These are phyloP conservation scores for Capromys pilorides DNA, from an alignment of 2,797 vertebrate genomes.

Conservation along the genomic window DNA sequence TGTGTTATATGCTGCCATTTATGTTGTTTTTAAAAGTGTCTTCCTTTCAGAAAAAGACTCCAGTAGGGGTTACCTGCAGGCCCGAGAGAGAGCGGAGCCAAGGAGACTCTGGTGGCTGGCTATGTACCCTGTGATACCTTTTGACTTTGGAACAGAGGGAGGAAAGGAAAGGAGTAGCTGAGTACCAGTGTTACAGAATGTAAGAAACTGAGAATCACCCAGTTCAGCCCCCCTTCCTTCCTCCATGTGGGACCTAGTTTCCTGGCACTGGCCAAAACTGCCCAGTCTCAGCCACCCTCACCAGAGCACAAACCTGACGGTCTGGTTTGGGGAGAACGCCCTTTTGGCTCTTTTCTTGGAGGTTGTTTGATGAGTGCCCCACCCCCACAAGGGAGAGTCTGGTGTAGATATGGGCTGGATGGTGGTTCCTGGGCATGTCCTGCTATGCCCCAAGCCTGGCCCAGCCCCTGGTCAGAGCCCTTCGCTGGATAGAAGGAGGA, in stretches of 20 bases:
- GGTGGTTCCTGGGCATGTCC: neutral
- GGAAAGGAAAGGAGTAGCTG: neutral
- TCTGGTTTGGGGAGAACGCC: slow-evolving; percentile 64
- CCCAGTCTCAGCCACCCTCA: neutral
- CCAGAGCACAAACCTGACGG: slow-evolving; percentile 61
- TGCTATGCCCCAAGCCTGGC: neutral
- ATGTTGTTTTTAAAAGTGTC: neutral
- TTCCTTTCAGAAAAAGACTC: neutral
- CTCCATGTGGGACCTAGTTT: neutral
- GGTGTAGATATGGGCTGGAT: neutral
- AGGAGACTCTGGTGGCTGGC: neutral
- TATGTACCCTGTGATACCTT: neutral
- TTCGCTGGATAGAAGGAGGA: neutral
- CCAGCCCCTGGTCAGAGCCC: neutral
- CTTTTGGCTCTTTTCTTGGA: slow-evolving; percentile 28
- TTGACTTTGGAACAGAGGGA: neutral
- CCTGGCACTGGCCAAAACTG: slow-evolving; percentile 37
- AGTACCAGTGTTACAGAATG: neutral
- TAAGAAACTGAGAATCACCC: neutral
- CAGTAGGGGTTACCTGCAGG: neutral
- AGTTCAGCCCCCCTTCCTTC: neutral
- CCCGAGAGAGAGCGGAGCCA: neutral
- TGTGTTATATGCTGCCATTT: neutral
- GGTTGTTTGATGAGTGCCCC: slow-evolving; percentile 50
- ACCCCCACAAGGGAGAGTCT: neutral